These are phyloP conservation scores for Acrocyrtus sp. DNA, from an alignment of 2,888 invertebrate species.

Conservation along the genomic window DNA sequence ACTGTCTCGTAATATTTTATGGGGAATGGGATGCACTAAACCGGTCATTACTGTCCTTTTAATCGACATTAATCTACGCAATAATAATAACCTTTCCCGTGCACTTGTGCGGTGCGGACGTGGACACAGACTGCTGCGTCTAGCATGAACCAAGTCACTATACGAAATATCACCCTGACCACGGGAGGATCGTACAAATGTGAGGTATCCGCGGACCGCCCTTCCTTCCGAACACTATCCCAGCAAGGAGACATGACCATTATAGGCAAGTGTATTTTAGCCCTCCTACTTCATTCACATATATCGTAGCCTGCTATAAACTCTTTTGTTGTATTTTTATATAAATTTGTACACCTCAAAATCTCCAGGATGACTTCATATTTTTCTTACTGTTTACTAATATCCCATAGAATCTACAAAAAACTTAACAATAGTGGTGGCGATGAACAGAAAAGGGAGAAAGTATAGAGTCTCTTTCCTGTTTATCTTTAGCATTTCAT, in stretches of 20 bases:
- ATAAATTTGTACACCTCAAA: background rate
- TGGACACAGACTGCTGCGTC: conserved; percentile 55
- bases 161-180: conserved; percentile 59
- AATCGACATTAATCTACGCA: too few species aligned
- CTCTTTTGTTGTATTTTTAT: too few species aligned
- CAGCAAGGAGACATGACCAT: conserved; percentile 58
- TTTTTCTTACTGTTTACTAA: background rate
- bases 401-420: too few species aligned
- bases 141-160: conserved; percentile 50
- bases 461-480: too few species aligned
- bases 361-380: background rate
- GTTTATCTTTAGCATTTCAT: too few species aligned
- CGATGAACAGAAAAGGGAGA: too few species aligned
- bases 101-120: too few species aligned
- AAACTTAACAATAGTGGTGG: too few species aligned
- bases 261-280: conserved; percentile 53
- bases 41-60: too few species aligned
- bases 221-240: conserved; percentile 58
- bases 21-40: too few species aligned
- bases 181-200: conserved; percentile 60
- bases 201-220: conserved; percentile 62
- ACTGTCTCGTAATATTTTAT: too few species aligned
- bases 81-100: too few species aligned
- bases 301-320: background rate
- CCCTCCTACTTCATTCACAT: background rate